These are phyloP conservation scores for Denticeps clupeoides DNA, from an alignment of 2,797 vertebrate species.

Conservation along the genomic window DNA sequence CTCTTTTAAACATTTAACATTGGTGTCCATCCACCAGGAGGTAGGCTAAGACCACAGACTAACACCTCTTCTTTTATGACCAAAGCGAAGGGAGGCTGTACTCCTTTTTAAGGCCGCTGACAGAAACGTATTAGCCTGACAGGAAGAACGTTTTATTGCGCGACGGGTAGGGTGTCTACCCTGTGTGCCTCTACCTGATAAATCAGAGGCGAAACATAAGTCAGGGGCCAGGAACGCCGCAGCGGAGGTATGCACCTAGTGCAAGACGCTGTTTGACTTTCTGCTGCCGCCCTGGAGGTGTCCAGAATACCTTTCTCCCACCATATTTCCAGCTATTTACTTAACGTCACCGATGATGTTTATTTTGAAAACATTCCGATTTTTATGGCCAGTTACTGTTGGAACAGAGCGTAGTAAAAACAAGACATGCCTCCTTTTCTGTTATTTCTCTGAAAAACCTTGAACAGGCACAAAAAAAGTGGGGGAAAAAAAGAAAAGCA, in stretches of 20 bases:
- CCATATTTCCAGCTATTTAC: slow-evolving; percentile 45
- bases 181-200: slow-evolving; percentile 31
- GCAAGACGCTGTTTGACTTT: slow-evolving; percentile 35
- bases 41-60: slow-evolving; percentile 50
- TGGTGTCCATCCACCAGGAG: slow-evolving; percentile 51
- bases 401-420: slow-evolving; percentile 60
- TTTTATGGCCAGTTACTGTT: slow-evolving; percentile 72
- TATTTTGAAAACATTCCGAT: slow-evolving; percentile 92
- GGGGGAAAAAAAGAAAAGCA: slow-evolving; percentile 19
- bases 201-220: slow-evolving; percentile 44
- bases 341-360: slow-evolving; percentile 63
- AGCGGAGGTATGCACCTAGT: slow-evolving; percentile 40
- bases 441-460: slow-evolving; percentile 65
- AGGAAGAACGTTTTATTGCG: slow-evolving; percentile 29
- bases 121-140: slow-evolving; percentile 16
- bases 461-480: slow-evolving; percentile 49
- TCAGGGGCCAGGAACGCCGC: slow-evolving; percentile 39
- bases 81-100: too few relatives aligned
- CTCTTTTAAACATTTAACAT: slow-evolving; percentile 35
- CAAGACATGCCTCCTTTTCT: slow-evolving; percentile 65
- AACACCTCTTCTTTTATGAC: slow-evolving; percentile 30
- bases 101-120: too few relatives aligned
- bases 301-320: slow-evolving; percentile 43
- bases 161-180: slow-evolving; percentile 33
- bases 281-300: slow-evolving; percentile 37